phyloP scores from a whole-genome alignment of 2,113 vertebrate species.

The Cyprinodon tularosa region DNA sequence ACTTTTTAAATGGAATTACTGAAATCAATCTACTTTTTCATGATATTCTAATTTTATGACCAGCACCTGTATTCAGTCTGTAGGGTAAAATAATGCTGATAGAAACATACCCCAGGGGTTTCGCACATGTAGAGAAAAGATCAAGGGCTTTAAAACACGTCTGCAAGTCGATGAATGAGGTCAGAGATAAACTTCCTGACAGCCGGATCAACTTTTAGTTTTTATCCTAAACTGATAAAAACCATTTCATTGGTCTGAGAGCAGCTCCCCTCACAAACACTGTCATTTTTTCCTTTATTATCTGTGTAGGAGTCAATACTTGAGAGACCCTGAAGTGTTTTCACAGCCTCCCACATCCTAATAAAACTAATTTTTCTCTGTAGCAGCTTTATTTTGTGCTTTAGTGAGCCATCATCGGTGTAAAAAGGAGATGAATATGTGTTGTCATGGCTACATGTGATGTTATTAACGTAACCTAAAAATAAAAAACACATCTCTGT shows the following conservation, averaged over 20 bases:
- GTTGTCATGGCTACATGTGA: constrained; percentile 69
- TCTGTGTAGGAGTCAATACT: constrained; percentile 23
- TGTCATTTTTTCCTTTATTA: not conserved
- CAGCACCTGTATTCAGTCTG: too few relatives aligned
- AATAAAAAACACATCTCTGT: constrained; percentile 27
- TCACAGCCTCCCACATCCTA: constrained; percentile 26
- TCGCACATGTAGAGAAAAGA: not conserved
- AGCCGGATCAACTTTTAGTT: too few relatives aligned
- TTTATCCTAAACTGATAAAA: too few relatives aligned
- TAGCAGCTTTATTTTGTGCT: constrained; percentile 16
- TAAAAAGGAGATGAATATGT: constrained; percentile 54
- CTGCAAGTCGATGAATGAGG: too few relatives aligned
- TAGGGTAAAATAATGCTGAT: too few relatives aligned
- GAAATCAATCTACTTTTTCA: too few relatives aligned
- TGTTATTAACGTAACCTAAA: constrained; percentile 13
- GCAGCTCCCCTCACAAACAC: not conserved
- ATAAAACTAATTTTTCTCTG: not conserved
- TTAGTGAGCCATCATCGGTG: constrained; percentile 35
- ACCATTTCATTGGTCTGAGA: too few relatives aligned
- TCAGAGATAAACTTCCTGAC: too few relatives aligned
- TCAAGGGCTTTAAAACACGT: not conserved
- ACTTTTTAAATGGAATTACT: too few relatives aligned
- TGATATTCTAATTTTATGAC: too few relatives aligned
- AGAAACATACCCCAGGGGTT: too few relatives aligned
- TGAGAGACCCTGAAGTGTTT: constrained; percentile 17